A percentile compares a stretch with the other conserved stretches of the same genome.
Conservation (phyloP, 2,888 invertebrate species). For the Diadegma fenestrale region DNA sequence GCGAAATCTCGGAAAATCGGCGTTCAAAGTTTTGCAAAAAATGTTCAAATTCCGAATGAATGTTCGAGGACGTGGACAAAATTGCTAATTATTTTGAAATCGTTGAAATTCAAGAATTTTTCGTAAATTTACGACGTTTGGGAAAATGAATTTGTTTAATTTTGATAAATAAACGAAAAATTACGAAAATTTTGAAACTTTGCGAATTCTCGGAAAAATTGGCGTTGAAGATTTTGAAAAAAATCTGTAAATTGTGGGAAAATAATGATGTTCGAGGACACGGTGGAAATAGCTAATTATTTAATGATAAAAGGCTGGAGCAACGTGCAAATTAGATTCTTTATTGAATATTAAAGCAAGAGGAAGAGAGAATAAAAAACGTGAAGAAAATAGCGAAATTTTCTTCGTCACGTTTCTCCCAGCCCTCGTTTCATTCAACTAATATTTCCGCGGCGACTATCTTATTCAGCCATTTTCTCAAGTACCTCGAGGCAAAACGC, state of each 20-base stretch:
- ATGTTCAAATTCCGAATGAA: too few relatives aligned
- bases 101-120: too few relatives aligned
- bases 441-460: conserved; percentile 34
- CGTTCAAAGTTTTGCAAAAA: too few relatives aligned
- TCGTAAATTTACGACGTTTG: too few relatives aligned
- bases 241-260: too few relatives aligned
- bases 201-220: too few relatives aligned
- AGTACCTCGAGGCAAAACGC: conserved; percentile 24
- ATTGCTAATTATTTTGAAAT: neutral
- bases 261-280: neutral
- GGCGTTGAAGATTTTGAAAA: too few relatives aligned
- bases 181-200: too few relatives aligned
- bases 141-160: too few relatives aligned
- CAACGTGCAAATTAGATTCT: neutral
- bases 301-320: conserved; percentile 2
- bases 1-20: too few relatives aligned
- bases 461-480: conserved; percentile 44
- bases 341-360: neutral
- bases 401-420: conserved; percentile 6
- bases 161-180: too few relatives aligned
- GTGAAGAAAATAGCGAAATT: neutral
- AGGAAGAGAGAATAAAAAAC: neutral
- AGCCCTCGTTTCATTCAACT: neutral
- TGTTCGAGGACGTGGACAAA: neutral
- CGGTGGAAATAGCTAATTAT: neutral